Conservation (phyloP, 1,140 invertebrate species). For the Caerostris extrusa region DNA sequence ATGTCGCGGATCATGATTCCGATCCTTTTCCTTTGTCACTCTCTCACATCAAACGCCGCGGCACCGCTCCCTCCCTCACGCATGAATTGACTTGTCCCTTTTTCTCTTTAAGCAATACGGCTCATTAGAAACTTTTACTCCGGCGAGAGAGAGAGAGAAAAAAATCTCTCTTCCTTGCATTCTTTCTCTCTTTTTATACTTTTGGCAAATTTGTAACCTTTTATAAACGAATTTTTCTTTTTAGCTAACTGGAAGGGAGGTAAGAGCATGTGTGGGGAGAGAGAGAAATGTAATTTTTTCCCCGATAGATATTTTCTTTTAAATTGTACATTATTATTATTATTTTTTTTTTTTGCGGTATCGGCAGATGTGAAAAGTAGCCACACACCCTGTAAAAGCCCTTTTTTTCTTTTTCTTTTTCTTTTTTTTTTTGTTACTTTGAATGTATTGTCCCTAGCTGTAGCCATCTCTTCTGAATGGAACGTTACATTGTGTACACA, state of each 20-base stretch:
- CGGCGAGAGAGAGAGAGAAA: neutral
- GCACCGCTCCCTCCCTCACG: constrained; percentile 1
- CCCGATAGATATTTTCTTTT: neutral
- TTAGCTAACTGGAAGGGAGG: constrained; percentile 1
- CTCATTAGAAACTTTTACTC: constrained; percentile 69
- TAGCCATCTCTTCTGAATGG: constrained; percentile 60
- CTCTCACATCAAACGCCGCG: constrained; percentile 46
- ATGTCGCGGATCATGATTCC: constrained; percentile 73
- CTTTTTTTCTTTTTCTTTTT: too few species aligned
- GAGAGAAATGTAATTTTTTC: neutral
- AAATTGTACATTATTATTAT: constrained; percentile 19
- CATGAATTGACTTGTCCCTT: constrained; percentile 42
- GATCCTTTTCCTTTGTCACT: constrained; percentile 55
- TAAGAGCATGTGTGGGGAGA: too few species aligned
- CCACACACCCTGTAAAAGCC: constrained; percentile 53
- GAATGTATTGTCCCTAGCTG: neutral
- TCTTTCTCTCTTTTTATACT: constrained; percentile 7
- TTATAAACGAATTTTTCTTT: constrained; percentile 66
- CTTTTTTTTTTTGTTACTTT: constrained; percentile 30
- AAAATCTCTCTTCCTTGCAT: neutral
- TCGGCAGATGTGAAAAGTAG: constrained; percentile 58
- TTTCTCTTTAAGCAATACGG: constrained; percentile 62
- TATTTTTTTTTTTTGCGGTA: constrained; percentile 14
- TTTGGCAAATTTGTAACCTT: constrained; percentile 67
- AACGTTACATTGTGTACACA: constrained; percentile 61